These are phyloP conservation scores for Brachyptera risi DNA, from an alignment of 2,888 invertebrate genomes.

Conservation along the genomic window DNA sequence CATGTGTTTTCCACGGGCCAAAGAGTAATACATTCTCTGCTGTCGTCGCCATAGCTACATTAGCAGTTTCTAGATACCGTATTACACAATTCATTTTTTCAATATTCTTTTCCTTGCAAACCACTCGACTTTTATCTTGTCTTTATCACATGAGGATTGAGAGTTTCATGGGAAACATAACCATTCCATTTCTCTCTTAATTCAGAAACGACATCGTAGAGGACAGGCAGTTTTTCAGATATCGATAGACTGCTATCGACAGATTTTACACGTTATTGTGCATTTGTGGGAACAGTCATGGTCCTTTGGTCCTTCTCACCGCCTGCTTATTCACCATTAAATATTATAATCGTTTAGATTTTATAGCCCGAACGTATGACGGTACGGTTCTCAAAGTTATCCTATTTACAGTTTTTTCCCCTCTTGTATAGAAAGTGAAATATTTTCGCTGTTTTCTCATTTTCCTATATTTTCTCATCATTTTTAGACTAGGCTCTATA, in stretches of 20 bases:
- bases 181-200: not conserved
- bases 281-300: constrained; percentile 2
- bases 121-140: constrained; percentile 14
- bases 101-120: constrained; percentile 6
- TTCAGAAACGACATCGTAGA: not conserved
- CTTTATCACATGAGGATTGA: constrained; percentile 4
- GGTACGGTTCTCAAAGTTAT: not conserved
- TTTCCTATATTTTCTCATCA: not conserved
- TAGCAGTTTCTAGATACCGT: constrained; percentile 12
- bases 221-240: not conserved
- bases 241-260: constrained; percentile 12
- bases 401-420: not conserved
- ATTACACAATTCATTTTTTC: constrained; percentile 15
- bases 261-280: not conserved
- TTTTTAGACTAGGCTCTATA: not conserved
- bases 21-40: constrained; percentile 13
- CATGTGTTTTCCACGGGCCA: not conserved
- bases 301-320: no score
- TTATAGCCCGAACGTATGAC: not conserved
- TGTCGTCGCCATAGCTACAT: constrained; percentile 12
- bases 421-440: not conserved
- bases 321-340: not conserved
- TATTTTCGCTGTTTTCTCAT: not conserved
- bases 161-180: not conserved
- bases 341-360: not conserved